Conservation (phyloP, 2,888 invertebrate genomes). For the Leptinotarsa juncta region DNA sequence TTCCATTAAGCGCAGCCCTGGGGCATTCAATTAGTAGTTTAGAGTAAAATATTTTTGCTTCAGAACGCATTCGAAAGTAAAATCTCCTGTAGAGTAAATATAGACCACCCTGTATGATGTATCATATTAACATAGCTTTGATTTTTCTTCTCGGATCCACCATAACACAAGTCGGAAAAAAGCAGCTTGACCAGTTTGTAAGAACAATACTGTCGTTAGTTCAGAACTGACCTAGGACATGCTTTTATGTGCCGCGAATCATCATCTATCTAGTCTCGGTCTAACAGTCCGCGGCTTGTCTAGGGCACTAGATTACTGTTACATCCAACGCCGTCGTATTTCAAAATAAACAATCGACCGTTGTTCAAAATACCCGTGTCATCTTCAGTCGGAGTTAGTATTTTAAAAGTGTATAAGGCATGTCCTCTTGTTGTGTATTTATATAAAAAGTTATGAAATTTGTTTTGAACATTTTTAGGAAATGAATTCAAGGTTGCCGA, state of each 20-base stretch:
- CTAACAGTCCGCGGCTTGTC: constrained; percentile 37
- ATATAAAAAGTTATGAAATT: background rate
- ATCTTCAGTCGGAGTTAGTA: background rate
- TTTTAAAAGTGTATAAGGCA: background rate
- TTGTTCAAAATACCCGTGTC: constrained; percentile 2
- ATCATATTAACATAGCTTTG: background rate
- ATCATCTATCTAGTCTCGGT: constrained; percentile 21
- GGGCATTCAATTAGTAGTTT: too few relatives aligned
- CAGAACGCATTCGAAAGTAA: too few relatives aligned
- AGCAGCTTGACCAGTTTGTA: constrained; percentile 28
- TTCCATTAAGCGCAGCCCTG: too few relatives aligned
- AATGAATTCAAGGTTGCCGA: constrained; percentile 5
- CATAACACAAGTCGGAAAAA: background rate
- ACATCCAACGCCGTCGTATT: constrained; percentile 23
- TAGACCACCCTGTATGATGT: background rate
- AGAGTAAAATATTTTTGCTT: too few relatives aligned
- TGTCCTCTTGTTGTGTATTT: background rate
- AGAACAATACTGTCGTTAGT: constrained; percentile 26
- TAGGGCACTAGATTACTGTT: constrained; percentile 45
- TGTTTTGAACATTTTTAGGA: constrained; percentile 6
- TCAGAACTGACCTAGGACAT: constrained; percentile 36
- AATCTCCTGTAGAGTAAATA: too few relatives aligned
- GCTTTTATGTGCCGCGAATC: constrained; percentile 29
- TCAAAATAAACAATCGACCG: constrained; percentile 11
- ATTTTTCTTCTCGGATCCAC: background rate